Evolutionary conservation across 1,140 invertebrate species (phyloP).

Genomic region (Leucophenga varia): DNA sequence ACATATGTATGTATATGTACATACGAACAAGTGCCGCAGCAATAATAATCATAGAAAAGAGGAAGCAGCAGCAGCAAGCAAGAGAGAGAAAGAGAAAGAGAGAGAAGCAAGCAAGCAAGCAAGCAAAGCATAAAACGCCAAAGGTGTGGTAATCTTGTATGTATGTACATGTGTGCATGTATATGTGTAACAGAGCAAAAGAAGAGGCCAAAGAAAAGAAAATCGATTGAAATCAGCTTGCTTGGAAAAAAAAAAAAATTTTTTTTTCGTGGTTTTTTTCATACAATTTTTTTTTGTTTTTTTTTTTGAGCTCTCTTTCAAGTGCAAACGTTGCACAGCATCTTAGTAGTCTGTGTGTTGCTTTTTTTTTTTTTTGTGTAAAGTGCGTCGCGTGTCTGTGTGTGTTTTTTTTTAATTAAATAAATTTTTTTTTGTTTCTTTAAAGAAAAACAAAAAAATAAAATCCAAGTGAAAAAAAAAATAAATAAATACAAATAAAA

Average conservation of each 20-base stretch:
- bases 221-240: neutral
- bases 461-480: neutral
- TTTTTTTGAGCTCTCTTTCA: no score
- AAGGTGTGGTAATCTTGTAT: neutral
- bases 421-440: conserved; percentile 10
- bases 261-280: no score
- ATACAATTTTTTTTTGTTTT: no score
- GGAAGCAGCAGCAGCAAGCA: conserved; percentile 14
- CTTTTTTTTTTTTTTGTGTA: neutral
- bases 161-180: no score
- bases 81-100: conserved; percentile 1
- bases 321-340: no score
- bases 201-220: neutral
- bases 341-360: neutral
- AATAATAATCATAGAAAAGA: conserved; percentile 1
- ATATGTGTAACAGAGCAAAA: neutral
- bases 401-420: conserved; percentile 2
- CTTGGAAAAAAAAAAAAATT: conserved; percentile 1
- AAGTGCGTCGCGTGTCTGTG: neutral
- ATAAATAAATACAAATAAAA: no score
- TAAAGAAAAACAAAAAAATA: neutral
- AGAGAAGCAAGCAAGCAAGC: neutral
- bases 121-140: neutral
- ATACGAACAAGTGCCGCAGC: conserved; percentile 4
- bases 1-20: neutral